Evolutionary conservation across 2,113 vertebrate species (phyloP), one percentile per base, ranked within the genome.

Genomic region (Nibea albiflora): DNA sequence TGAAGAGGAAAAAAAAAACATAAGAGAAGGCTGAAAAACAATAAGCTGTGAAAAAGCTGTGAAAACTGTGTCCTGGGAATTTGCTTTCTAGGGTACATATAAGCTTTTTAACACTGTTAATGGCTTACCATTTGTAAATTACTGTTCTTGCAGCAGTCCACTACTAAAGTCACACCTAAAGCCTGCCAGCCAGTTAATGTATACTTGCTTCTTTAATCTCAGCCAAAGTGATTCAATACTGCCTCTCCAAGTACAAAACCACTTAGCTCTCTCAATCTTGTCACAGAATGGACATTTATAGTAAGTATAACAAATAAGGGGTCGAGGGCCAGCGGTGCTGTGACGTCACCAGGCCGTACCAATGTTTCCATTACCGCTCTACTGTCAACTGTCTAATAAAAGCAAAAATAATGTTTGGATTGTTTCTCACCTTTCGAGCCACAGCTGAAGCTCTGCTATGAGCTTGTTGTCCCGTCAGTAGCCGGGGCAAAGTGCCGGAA

Each of bases 401-500:
- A 54, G 22, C 20, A 54, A 71, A 62, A 65, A 26, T 5, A 1
- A 26, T 65, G 12, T 76, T 70, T 60, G 5, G 5, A 28, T 56
- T 50, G 20, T 7, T 60, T 26, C 78, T 85, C 67, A 90, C 85
- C 64, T 71, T 64, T 31, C 7, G 17, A 72, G 60, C 20, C 50
- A 53, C 69, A 57, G 83, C 69, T 65, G 76, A 70, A 73, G 47
- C 17, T 72, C 80, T 92, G 60, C 78, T 39, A 5, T 76, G 89
- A 42, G 50, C 49, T 52, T 65, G 73, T 3, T 69, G 78, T 60
- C 61, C 58, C 7, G 73, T 70, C 60, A 22, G 39, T 16, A 91
- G n/a, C 8, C 31, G 58, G 49, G 81, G 84, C 5, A 90, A 47
- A 2, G 19, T 46, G 63, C 73, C 17, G 66, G 70, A 16, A 28